Evolutionary conservation across 2,797 vertebrate genomes (phyloP), one percentile per base, ranked within the genome.

Genomic region (Danio albolineatus): DNA sequence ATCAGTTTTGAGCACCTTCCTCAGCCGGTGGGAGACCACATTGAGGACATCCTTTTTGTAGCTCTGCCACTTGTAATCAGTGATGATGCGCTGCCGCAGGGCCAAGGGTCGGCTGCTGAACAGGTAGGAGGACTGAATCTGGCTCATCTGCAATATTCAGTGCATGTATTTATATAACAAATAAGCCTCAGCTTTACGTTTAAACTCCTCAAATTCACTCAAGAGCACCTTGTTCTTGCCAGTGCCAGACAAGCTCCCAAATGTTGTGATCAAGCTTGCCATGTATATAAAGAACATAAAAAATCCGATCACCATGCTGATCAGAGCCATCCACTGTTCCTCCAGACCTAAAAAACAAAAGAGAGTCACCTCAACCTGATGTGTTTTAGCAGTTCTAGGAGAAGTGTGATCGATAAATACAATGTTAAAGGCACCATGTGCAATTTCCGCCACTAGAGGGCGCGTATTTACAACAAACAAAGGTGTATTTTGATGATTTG

Each of bases 301-400:
- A 54, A 86, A 91, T 16, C 93, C 92, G 0, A 91, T 92, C 76
- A 94, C 87, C 92, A 93, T 93, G 86, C 93, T 93, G 72, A 91
- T 88, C 88, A 94, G 89, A 71, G 91, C 90, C 38, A 91, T 89
- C 92, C 92, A 94, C 89, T 91, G 82, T 61, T 94, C 93, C 7
- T 91, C 87, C 21, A 93, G 89, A 85, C 92, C 92, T 94, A 73
- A 14, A 60, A 70, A 82, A 75, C 65, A 84, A 53, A 77, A 65
- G 39, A 39, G 0, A 9, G 36, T 62, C 14, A 56, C 6, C 59
- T 64, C 4, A 19, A 4, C 19, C 39, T 46, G 65, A 10, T 10
- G 36, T 41, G 51, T 3, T 16, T n/a, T 17, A 16, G 41, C 46
- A 66, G 5, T 16, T 2, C 17, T 0, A 21, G 10, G 21, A n/a